phyloP scores from a whole-genome alignment of 2,113 vertebrate species.

The Cyprinodon brontotheroides region DNA sequence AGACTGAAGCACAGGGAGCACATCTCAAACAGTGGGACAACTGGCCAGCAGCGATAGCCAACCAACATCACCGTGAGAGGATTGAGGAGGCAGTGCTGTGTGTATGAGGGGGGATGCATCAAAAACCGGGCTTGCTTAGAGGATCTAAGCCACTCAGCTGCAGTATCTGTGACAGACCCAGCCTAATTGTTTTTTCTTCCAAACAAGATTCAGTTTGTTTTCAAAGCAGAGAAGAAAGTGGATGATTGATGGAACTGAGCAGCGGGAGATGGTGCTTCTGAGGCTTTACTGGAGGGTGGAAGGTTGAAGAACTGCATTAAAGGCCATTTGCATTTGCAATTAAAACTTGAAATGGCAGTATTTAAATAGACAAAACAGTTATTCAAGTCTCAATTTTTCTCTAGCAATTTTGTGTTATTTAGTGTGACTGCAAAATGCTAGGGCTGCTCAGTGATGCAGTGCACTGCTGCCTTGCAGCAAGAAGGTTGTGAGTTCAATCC shows the following conservation, averaged over 20 bases:
- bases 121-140: slow-evolving; percentile 62
- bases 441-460: too few species aligned
- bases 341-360: not conserved
- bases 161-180: slow-evolving; percentile 50
- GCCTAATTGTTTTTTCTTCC: slow-evolving; percentile 62
- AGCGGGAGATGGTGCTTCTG: slow-evolving; percentile 40
- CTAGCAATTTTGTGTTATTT: not conserved
- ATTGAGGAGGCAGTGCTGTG: slow-evolving; percentile 4
- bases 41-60: slow-evolving; percentile 68
- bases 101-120: slow-evolving; percentile 19
- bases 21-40: slow-evolving; percentile 63
- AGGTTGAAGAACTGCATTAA: slow-evolving; percentile 16
- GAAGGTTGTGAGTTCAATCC: too few species aligned
- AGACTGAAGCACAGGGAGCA: slow-evolving; percentile 55
- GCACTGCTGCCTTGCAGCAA: too few species aligned
- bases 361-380: slow-evolving; percentile 4
- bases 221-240: slow-evolving; percentile 13
- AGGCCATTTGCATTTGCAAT: slow-evolving; percentile 11
- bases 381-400: not conserved
- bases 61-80: slow-evolving; percentile 58
- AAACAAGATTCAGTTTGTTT: slow-evolving; percentile 60
- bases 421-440: not conserved
- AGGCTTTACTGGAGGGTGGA: slow-evolving; percentile 20
- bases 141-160: slow-evolving; percentile 42
- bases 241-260: slow-evolving; percentile 53